Conservation (phyloP, 1,140 invertebrate genomes). For the Carcinoscorpius rotundicauda region DNA sequence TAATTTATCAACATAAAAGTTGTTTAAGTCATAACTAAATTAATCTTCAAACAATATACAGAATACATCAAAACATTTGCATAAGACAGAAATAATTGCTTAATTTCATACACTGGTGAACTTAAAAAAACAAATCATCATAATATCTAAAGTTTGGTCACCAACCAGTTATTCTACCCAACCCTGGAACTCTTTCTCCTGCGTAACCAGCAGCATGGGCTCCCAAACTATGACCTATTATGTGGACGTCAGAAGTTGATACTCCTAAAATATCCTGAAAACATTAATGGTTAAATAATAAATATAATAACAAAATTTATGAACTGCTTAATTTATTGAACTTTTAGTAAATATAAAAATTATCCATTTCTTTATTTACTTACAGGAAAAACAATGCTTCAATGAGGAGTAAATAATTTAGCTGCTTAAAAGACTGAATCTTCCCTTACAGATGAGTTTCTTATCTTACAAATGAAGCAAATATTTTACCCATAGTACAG, state of each 20-base stretch:
- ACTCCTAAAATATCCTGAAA: constrained; percentile 39
- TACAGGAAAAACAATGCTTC: background rate
- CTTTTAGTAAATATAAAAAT: background rate
- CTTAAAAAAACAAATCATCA: too few species aligned
- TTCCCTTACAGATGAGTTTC: background rate
- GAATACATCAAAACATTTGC: too few species aligned
- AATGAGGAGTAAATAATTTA: background rate
- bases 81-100: too few species aligned
- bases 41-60: too few species aligned
- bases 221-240: constrained; percentile 40
- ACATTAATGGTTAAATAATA: background rate
- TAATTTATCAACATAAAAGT: too few species aligned
- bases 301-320: constrained; percentile 2
- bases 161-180: constrained; percentile 27
- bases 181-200: constrained; percentile 42
- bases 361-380: background rate
- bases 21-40: too few species aligned
- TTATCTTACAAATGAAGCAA: too few species aligned
- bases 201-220: constrained; percentile 47
- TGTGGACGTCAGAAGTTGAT: constrained; percentile 28
- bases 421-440: background rate
- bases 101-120: too few species aligned
- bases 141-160: too few species aligned
- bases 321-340: constrained; percentile 3
- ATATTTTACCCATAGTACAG: too few species aligned